phyloP scores from a whole-genome alignment of 2,888 invertebrate genomes.

The Acanthosepion pharaonis region DNA sequence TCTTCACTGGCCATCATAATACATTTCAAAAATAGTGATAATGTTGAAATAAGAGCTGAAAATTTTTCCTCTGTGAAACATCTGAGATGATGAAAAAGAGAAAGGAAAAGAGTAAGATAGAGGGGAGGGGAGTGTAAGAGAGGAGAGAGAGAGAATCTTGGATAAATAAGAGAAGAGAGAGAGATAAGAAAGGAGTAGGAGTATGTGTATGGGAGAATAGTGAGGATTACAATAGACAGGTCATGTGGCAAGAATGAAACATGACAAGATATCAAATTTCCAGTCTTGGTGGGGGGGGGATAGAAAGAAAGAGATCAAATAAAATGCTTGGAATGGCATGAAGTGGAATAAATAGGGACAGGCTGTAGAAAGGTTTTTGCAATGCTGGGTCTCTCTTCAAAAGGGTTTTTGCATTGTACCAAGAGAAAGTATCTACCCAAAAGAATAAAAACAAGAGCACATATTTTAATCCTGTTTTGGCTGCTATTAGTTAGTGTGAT shows the following conservation, averaged over 20 bases:
- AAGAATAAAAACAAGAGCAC: neutral
- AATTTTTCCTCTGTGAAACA: neutral
- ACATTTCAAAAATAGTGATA: neutral
- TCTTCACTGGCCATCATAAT: neutral
- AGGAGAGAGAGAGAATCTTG: neutral
- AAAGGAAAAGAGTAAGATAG: too few species aligned
- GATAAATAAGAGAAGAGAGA: neutral
- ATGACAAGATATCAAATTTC: conserved; percentile 25
- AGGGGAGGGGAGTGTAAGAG: neutral
- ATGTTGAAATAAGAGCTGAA: neutral
- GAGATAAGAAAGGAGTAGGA: neutral
- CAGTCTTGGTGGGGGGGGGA: neutral
- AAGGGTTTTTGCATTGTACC: neutral
- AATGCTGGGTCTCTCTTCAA: neutral
- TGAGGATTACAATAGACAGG: conserved; percentile 33
- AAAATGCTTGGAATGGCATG: conserved; percentile 2
- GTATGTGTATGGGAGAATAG: neutral
- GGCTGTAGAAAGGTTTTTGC: neutral
- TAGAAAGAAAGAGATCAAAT: neutral
- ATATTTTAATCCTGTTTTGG: neutral
- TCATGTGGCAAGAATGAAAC: conserved; percentile 33
- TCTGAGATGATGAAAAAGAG: neutral
- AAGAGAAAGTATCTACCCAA: neutral
- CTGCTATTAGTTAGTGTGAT: neutral
- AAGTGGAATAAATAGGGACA: conserved; percentile 6